These are phyloP conservation scores for Campylomormyrus tamandua DNA, from an alignment of 2,113 vertebrate genomes.

Conservation along the genomic window DNA sequence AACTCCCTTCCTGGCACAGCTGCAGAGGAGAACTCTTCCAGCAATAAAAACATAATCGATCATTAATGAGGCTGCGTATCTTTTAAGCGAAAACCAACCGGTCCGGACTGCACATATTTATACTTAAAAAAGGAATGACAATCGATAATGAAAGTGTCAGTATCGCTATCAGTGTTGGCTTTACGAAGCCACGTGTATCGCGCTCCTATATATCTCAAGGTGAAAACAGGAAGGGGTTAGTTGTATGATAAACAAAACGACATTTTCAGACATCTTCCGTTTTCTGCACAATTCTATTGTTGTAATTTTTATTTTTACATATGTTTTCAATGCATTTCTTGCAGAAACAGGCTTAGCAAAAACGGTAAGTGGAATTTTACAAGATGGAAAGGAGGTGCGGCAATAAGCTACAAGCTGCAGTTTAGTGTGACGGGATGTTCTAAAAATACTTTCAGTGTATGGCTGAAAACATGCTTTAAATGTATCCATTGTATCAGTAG, in stretches of 20 bases:
- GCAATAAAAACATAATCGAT: neutral
- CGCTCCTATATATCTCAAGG: neutral
- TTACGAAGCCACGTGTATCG: neutral
- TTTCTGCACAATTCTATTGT: neutral
- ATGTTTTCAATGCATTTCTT: neutral
- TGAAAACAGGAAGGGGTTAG: neutral
- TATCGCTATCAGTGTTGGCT: neutral
- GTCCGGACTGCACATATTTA: neutral
- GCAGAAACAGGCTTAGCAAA: neutral
- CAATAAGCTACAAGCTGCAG: neutral
- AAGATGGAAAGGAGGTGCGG: neutral
- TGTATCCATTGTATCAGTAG: neutral
- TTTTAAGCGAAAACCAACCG: neutral
- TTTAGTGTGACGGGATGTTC: neutral
- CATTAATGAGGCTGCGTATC: neutral
- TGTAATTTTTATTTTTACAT: neutral
- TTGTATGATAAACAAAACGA: neutral
- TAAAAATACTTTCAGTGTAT: conserved; percentile 4
- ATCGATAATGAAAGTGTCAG: neutral
- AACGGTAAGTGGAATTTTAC: neutral
- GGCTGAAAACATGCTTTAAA: neutral
- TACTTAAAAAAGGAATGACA: neutral
- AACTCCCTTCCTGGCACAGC: neutral
- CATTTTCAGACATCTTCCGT: neutral
- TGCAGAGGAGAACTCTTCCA: neutral